Evolutionary conservation across 1,140 invertebrate genomes (phyloP).

Genomic region (Dendroctonus ponderosae): DNA sequence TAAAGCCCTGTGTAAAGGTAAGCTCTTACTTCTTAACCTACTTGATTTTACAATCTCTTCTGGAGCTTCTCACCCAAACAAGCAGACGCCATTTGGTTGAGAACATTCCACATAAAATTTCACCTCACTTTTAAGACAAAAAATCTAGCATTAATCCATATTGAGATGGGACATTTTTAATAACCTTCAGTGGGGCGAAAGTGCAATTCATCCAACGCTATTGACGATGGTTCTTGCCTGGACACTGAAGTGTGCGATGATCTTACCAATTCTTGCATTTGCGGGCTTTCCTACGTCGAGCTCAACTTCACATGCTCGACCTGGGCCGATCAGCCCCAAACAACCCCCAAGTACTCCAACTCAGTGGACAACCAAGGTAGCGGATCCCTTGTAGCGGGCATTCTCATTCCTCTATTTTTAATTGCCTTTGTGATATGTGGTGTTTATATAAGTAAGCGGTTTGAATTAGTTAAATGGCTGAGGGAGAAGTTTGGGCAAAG

Average conservation of each 20-base stretch:
- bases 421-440: slow-evolving; percentile 42
- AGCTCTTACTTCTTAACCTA: slow-evolving; percentile 5
- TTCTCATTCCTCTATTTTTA: slow-evolving; percentile 40
- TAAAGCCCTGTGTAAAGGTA: slow-evolving; percentile 24
- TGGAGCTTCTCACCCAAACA: slow-evolving; percentile 13
- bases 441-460: slow-evolving; percentile 39
- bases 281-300: slow-evolving; percentile 19
- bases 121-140: slow-evolving; percentile 14
- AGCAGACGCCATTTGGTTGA: slow-evolving; percentile 8
- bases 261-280: slow-evolving; percentile 27
- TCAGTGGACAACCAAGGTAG: slow-evolving; percentile 37
- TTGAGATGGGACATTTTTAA: neutral
- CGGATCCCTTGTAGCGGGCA: slow-evolving; percentile 39
- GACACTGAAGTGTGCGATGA: slow-evolving; percentile 32
- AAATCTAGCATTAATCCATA: neutral
- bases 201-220: slow-evolving; percentile 21
- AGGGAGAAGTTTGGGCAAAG: slow-evolving; percentile 36
- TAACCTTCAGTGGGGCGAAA: slow-evolving; percentile 32
- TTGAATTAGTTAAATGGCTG: slow-evolving; percentile 38
- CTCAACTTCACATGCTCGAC: slow-evolving; percentile 22
- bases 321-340: slow-evolving; percentile 2
- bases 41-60: neutral
- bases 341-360: slow-evolving; percentile 33
- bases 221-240: slow-evolving; percentile 12
- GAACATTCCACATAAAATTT: slow-evolving; percentile 8